These are phyloP conservation scores for Spermophilus dauricus DNA, from an alignment of 2,113 vertebrate species.

Conservation along the genomic window DNA sequence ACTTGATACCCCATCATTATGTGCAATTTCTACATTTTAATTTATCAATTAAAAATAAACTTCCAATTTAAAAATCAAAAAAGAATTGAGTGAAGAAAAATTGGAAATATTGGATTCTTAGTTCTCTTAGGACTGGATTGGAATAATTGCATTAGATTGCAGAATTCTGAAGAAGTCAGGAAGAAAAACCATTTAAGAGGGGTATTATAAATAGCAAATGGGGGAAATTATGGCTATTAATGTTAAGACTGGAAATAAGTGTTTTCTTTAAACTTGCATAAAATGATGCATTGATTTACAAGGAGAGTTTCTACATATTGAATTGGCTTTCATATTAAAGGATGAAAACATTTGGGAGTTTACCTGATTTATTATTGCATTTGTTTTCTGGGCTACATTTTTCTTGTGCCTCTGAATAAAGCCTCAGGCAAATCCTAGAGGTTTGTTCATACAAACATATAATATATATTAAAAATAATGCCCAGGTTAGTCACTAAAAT, in stretches of 20 bases:
- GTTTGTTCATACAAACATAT: too few species aligned
- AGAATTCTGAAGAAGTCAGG: neutral
- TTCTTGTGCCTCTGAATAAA: too few species aligned
- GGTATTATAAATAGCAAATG: neutral
- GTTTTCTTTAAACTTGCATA: neutral
- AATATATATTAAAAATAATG: too few species aligned
- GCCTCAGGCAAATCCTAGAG: too few species aligned
- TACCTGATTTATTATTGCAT: neutral
- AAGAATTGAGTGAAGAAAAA: neutral
- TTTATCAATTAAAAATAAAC: neutral
- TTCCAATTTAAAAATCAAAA: neutral
- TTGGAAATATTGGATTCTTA: neutral
- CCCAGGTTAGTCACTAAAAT: neutral
- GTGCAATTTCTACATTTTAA: neutral
- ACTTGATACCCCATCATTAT: neutral
- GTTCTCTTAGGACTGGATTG: neutral
- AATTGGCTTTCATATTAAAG: neutral
- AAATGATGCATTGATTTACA: neutral
- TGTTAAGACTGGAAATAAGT: neutral
- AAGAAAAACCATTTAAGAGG: neutral
- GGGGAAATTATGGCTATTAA: neutral
- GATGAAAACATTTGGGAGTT: neutral
- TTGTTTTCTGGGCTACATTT: too few species aligned
- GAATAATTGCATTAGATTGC: neutral
- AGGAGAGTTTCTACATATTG: neutral